Base-by-base conservation (phyloP, 1,140 invertebrate species). In the Hydropsyche tenuis region DNA sequence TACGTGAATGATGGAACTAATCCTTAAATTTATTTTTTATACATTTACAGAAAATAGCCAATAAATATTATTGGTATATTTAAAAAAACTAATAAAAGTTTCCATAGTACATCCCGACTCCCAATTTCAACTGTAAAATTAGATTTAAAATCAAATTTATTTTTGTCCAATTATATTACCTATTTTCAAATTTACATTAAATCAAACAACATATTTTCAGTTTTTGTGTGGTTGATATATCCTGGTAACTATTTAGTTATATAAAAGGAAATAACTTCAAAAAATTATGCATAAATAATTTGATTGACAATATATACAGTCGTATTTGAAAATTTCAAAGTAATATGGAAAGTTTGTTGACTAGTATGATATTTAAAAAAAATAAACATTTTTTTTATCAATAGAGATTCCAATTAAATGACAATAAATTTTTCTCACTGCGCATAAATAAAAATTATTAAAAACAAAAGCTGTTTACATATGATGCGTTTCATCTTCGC, bases 401-500 rank as follows among this genome's bases (percentile, higher is more conserved):
- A 22, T n/a, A 16, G 68, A 70, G 68, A 70, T 70, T 70, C 68
- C 30, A 70, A 56, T 16, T 16, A 56, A 48, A 42, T 25, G 14
- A 18, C 37, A 9, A 14, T 70, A 14, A 53, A 70, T 11, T 12
- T 72, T 63, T 14, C 12, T 63, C n/a, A 16, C 14, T 27, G 69
- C 56, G 66, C 16, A 22, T 22, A 69, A 42, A 30, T 46, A 69
- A 51, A 69, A 25, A 51, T 11, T 46, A 51, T 43, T 46, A 20
- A 27, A 48, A 18, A 56, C 68, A 56, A 9, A 18, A 69, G 20
- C 30, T 30, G n/a, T 51, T 77, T 65, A 77, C 42, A 74, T 74
- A 11, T 60, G 56, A 42, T 77, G 56, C 30, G 81, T 85, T 73
- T 89, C 87, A 71, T 90, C 88, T 78, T 89, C 88, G 71, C 84